Percentiles rank a stretch among this genome's conserved stretches.
Evolutionary conservation across 2,888 invertebrate genomes (phyloP).

Genomic region (Pegoplata infirma): DNA sequence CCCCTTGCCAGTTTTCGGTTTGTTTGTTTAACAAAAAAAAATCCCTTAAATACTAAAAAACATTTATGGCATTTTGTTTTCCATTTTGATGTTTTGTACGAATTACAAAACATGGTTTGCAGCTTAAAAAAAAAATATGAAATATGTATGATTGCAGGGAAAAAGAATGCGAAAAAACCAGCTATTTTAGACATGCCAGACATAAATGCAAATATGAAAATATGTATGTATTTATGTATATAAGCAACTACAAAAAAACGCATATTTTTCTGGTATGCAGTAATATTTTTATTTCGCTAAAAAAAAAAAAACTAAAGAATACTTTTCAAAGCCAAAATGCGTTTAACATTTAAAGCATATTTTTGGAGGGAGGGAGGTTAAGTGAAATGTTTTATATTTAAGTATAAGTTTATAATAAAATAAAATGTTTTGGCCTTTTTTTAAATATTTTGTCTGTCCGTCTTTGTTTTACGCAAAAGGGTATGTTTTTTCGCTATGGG

Average conservation of each 20-base stretch:
- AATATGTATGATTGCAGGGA: constrained; percentile 13
- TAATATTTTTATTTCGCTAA: constrained; percentile 17
- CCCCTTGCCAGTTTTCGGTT: not conserved
- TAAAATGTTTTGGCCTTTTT: too few species aligned
- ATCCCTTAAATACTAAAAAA: constrained; percentile 2
- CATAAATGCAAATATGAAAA: constrained; percentile 42
- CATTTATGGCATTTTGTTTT: constrained; percentile 5
- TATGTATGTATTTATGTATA: not conserved
- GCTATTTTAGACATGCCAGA: constrained; percentile 27
- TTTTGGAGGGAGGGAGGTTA: constrained; percentile 5
- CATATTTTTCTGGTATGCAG: not conserved
- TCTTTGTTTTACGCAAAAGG: too few species aligned
- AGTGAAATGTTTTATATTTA: too few species aligned
- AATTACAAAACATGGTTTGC: too few species aligned
- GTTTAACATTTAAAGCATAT: constrained; percentile 19
- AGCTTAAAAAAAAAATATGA: not conserved
- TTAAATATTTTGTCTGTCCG: too few species aligned
- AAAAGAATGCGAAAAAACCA: not conserved
- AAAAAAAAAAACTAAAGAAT: constrained; percentile 16
- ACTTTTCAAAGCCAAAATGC: not conserved
- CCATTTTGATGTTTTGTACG: too few species aligned
- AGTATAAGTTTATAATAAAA: too few species aligned
- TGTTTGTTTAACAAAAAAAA: not conserved
- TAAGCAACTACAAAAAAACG: constrained; percentile 2
- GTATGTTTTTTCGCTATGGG: too few species aligned